phyloP scores from a whole-genome alignment of 2,113 vertebrate species.

The Ictidomys tridecemlineatus region DNA sequence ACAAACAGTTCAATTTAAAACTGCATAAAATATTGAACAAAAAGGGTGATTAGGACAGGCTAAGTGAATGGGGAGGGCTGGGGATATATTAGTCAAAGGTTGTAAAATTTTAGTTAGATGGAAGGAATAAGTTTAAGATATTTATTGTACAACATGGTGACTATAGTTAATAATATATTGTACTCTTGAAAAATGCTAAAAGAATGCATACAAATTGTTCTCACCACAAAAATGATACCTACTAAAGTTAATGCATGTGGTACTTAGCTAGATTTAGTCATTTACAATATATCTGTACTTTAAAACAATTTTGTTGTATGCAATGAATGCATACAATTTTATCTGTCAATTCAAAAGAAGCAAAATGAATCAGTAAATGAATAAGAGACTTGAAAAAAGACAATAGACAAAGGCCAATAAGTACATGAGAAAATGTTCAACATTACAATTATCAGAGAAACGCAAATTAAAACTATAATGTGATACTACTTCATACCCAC shows the following conservation, averaged over 20 bases:
- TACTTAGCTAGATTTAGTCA: not conserved
- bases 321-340: not conserved
- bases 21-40: constrained; percentile 49
- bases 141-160: not conserved
- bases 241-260: not conserved
- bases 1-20: constrained; percentile 59
- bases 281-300: not conserved
- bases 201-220: not conserved
- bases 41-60: not conserved
- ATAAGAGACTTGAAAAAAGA: constrained; percentile 38
- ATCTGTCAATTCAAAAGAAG: not conserved
- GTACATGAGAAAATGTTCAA: constrained; percentile 38
- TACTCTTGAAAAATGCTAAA: constrained; percentile 9
- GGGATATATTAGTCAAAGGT: constrained; percentile 17
- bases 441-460: constrained; percentile 47
- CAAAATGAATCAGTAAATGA: not conserved
- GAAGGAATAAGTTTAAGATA: not conserved
- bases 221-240: not conserved
- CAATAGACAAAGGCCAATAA: not conserved
- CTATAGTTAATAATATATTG: not conserved
- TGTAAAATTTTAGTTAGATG: constrained; percentile 32
- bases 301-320: not conserved
- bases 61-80: not conserved
- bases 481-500: not conserved
- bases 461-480: constrained; percentile 25